A percentile compares a stretch with the other conserved stretches of the same genome.
Conservation (phyloP, 1,140 invertebrate species). For the Dysdera silvatica region DNA sequence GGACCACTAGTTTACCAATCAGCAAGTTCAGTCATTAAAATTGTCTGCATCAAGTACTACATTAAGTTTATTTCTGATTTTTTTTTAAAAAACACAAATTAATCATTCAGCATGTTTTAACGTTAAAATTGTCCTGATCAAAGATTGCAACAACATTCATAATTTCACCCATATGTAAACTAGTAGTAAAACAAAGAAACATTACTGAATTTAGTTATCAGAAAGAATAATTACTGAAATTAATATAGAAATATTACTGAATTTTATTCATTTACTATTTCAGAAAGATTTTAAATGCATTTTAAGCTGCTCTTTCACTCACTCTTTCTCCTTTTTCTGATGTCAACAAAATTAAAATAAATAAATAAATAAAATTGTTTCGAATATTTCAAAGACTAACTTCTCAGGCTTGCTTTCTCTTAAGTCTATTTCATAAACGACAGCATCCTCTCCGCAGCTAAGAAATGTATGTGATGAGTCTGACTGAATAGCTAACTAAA, state of each 20-base stretch:
- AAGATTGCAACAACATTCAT: too few species aligned
- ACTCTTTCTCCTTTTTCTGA: background rate
- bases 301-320: background rate
- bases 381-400: conserved; percentile 40
- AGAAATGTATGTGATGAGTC: conserved; percentile 69
- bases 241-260: background rate
- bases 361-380: background rate
- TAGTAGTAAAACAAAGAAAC: too few species aligned
- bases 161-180: too few species aligned
- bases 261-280: background rate
- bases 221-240: background rate
- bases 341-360: background rate
- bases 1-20: too few species aligned
- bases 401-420: conserved; percentile 58
- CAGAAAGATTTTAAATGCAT: background rate
- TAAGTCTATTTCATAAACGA: conserved; percentile 72
- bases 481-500: conserved; percentile 58
- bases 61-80: too few species aligned
- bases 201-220: too few species aligned
- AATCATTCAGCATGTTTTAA: too few species aligned
- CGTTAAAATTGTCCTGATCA: too few species aligned
- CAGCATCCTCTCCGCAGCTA: conserved; percentile 79
- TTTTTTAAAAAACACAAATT: too few species aligned
- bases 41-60: too few species aligned
- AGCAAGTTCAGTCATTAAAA: too few species aligned